Evolutionary conservation across 1,140 invertebrate species (phyloP).

Genomic region (Eurosta solidaginis): DNA sequence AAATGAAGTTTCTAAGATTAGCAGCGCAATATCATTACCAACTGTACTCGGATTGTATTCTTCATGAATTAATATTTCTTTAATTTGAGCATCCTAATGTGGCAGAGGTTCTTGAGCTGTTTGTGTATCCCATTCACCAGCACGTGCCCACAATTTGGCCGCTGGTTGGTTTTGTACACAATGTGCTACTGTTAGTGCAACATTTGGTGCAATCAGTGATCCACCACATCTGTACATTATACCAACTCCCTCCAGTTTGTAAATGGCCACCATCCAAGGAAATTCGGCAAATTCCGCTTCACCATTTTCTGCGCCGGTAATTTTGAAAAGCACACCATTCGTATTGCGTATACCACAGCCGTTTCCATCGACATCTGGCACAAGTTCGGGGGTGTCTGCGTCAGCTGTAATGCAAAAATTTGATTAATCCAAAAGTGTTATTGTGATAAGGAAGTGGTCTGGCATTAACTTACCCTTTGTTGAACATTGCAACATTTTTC

Average conservation of each 20-base stretch:
- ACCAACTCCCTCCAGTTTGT: conserved; percentile 62
- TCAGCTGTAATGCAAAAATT: not conserved
- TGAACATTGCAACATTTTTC: not conserved
- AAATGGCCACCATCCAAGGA: conserved; percentile 82
- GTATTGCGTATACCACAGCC: conserved; percentile 14
- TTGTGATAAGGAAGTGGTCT: not conserved
- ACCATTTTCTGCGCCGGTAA: not conserved
- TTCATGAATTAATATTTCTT: conserved; percentile 62
- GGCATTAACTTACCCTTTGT: not conserved
- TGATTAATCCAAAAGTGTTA: not conserved
- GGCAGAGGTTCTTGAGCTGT: conserved; percentile 41
- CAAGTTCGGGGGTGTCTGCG: not conserved
- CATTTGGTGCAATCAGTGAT: conserved; percentile 63
- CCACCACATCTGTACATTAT: conserved; percentile 64
- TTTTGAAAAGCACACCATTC: conserved; percentile 17
- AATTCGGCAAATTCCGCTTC: conserved; percentile 67
- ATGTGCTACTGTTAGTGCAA: conserved; percentile 68
- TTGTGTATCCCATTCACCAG: conserved; percentile 77
- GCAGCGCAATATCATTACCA: conserved; percentile 71
- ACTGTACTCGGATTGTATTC: conserved; percentile 62
- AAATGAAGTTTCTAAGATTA: conserved; percentile 69
- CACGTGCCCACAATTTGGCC: conserved; percentile 61
- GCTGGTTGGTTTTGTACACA: conserved; percentile 59
- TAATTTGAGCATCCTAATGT: conserved; percentile 73
- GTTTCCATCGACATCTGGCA: not conserved